Conservation (phyloP, 2,888 invertebrate genomes). For the Aelia acuminata region DNA sequence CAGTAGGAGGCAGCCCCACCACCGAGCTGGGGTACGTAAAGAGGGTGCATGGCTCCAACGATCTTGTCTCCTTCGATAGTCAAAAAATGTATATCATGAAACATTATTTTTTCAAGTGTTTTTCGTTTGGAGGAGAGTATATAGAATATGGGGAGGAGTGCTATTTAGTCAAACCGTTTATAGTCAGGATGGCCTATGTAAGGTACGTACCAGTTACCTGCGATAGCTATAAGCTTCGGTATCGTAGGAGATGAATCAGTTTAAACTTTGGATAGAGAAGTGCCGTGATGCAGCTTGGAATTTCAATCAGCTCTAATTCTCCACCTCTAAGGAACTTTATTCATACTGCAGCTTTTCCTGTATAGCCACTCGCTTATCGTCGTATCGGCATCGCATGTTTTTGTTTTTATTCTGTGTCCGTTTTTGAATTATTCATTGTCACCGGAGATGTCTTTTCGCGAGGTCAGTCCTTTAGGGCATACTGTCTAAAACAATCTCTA, state of each 20-base stretch:
- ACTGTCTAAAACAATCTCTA: not conserved
- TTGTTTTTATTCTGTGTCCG: not conserved
- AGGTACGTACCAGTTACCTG: not conserved
- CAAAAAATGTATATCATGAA: too few relatives aligned
- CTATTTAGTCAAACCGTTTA: not conserved
- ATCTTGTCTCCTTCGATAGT: too few relatives aligned
- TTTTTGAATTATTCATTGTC: conserved; percentile 19
- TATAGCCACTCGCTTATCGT: not conserved
- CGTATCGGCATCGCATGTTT: conserved; percentile 17
- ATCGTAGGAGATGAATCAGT: not conserved
- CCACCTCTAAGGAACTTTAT: not conserved
- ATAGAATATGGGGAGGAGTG: too few relatives aligned
- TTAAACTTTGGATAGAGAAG: conserved; percentile 14
- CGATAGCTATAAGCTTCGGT: not conserved
- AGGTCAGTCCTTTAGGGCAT: not conserved
- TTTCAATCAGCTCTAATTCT: conserved; percentile 13
- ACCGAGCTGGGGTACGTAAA: too few relatives aligned
- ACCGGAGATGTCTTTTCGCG: not conserved
- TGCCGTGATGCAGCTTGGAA: not conserved
- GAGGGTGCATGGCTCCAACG: too few relatives aligned
- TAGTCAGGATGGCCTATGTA: not conserved
- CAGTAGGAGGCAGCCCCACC: too few relatives aligned
- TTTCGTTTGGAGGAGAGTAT: too few relatives aligned
- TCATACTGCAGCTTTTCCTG: conserved; percentile 6
- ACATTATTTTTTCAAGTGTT: too few relatives aligned